Evolutionary conservation across 2,888 invertebrate genomes (phyloP), one percentile per base, ranked within the genome.

Genomic region (Volucella bombylans): DNA sequence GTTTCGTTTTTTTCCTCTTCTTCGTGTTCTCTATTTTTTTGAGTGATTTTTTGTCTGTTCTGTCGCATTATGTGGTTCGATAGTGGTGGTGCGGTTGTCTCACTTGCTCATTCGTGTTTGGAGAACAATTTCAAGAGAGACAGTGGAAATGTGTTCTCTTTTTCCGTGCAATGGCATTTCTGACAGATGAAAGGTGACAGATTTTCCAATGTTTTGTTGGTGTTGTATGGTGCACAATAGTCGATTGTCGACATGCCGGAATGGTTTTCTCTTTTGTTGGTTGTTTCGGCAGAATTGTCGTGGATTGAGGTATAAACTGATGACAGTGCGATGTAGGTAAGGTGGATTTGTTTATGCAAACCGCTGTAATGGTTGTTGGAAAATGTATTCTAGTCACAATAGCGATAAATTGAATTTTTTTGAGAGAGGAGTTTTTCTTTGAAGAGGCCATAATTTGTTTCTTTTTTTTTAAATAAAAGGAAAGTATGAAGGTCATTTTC

Each of bases 281-380:
- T 14, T 2, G 11, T 31, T 31, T 31, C 1, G 6, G 31, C 31
- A 31, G 12, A 62, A 73, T 54, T 55, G 38, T 15, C 3, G 54
- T 68, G 45, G 49, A 43, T 45, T 52, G 50, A 10, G 45, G 54
- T 18, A 62, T 12, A 31, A 10, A n/a, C 8, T 49, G 47, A 69
- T 77, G 77, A 69, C 64, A 71, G n/a, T 49, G 31, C 18, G 9
- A 4, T 2, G 47, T 10, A 1, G 74, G 49, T 64, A 78, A 71
- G 69, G 78, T 57, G 69, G 78, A 41, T 69, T 69, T 69, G 64
- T 50, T 61, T 62, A 62, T 10, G 4, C 4, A 23, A 55, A 9
- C 77, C 62, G 69, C 77, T 77, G 69, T 77, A 55, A 1, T 41
- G 8, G 0, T 9, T 8, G 4, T 0, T 1, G 8, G 0, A 11